phyloP scores from a whole-genome alignment of 2,113 vertebrate genomes.

The Catharus fuscescens region DNA sequence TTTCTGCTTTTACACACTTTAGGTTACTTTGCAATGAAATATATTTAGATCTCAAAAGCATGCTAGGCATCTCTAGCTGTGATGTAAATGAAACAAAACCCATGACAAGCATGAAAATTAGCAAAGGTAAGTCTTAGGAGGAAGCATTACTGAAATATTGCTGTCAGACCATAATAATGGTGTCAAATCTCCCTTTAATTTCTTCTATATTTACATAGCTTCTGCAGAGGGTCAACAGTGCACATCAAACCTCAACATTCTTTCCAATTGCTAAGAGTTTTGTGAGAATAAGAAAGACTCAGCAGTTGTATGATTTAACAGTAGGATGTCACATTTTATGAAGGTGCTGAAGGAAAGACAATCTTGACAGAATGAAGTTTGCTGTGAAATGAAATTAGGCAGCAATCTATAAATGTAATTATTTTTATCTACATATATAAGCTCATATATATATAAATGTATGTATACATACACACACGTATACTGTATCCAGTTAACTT shows the following conservation, averaged over 20 bases:
- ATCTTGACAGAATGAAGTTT: not conserved
- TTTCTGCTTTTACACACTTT: not conserved
- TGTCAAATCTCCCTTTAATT: constrained; percentile 15
- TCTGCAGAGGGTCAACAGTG: constrained; percentile 21
- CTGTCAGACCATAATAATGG: constrained; percentile 4
- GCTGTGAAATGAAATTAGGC: constrained; percentile 31
- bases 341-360: not conserved
- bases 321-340: not conserved
- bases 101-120: constrained; percentile 31
- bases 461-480: not conserved
- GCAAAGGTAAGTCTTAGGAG: constrained; percentile 30
- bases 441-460: not conserved
- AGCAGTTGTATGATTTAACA: not conserved
- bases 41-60: not conserved
- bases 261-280: not conserved
- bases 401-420: not conserved
- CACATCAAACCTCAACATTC: not conserved
- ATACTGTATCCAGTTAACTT: not conserved
- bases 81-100: constrained; percentile 45
- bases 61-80: constrained; percentile 12
- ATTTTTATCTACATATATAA: not conserved
- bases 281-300: constrained; percentile 6
- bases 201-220: not conserved
- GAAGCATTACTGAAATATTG: constrained; percentile 16
- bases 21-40: not conserved